A percentile compares a stretch with the other conserved stretches of the same genome.
phyloP scores from a whole-genome alignment of 1,140 invertebrate genomes.

The Phocides pigmalion region DNA sequence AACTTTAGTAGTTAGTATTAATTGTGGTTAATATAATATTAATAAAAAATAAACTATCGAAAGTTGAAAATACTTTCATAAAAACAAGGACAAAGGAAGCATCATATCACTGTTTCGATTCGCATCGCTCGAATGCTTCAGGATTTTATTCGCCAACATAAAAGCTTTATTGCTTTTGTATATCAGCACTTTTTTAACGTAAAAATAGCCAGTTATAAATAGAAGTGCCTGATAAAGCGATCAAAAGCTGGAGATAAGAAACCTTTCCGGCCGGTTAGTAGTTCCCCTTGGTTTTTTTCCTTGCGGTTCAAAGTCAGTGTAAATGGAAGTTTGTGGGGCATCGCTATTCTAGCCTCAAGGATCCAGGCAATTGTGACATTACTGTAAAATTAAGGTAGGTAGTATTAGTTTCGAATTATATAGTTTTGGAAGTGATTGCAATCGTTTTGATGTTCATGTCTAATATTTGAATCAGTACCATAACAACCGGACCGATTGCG shows the following conservation, averaged over 20 bases:
- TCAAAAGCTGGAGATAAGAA: not conserved
- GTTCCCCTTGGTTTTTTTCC: not conserved
- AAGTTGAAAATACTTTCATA: not conserved
- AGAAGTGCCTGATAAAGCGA: not conserved
- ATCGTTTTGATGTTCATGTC: no score
- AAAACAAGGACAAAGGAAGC: not conserved
- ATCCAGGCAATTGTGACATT: no score
- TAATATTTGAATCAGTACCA: no score
- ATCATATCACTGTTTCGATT: not conserved
- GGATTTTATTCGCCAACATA: constrained; percentile 18
- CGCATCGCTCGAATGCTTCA: not conserved
- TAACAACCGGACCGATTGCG: no score
- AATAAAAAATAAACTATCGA: no score
- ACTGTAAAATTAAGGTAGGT: no score
- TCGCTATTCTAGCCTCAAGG: no score
- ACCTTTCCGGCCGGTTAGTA: not conserved
- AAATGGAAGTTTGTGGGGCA: not conserved
- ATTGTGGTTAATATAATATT: no score
- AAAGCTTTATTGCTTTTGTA: constrained; percentile 7
- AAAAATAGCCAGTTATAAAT: not conserved
- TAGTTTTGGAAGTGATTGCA: no score
- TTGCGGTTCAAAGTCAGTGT: not conserved
- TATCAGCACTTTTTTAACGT: not conserved
- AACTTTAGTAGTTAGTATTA: no score
- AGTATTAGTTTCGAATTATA: no score